Evolutionary conservation across 2,113 vertebrate genomes (phyloP).

Genomic region (Amblyornis subalaris): DNA sequence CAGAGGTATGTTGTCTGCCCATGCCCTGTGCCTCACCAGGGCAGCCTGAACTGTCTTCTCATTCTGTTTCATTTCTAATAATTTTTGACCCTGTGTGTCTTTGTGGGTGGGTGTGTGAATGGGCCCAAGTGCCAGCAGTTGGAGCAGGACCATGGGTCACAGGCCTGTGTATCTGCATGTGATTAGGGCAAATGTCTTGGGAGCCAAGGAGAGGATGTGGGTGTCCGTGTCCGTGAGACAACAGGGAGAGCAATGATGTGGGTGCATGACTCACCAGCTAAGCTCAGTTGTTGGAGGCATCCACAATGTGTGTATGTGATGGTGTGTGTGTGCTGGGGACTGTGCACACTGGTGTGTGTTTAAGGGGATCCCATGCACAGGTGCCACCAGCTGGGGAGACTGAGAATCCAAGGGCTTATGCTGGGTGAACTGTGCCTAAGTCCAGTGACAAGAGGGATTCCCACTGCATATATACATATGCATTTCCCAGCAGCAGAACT

Average conservation of each 20-base stretch:
- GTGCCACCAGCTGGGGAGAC: neutral
- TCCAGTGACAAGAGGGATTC: neutral
- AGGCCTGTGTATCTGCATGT: neutral
- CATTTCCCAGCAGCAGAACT: neutral
- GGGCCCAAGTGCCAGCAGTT: neutral
- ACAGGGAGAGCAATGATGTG: fast-evolving
- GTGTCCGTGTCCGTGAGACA: no score
- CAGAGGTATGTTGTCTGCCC: neutral
- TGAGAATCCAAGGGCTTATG: neutral
- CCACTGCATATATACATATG: fast-evolving
- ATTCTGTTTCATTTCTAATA: neutral
- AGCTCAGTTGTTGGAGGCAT: neutral
- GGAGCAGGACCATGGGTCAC: neutral
- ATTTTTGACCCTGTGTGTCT: neutral
- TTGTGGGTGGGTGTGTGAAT: neutral
- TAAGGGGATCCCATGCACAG: neutral
- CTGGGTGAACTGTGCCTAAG: neutral
- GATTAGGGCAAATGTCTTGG: neutral
- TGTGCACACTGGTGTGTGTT: no score
- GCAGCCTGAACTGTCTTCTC: neutral
- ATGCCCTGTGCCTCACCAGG: neutral
- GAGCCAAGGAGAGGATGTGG: neutral
- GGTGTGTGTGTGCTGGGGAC: no score
- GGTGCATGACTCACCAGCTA: neutral
- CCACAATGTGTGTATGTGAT: neutral